Evolutionary conservation across 2,888 invertebrate genomes (phyloP).

Genomic region (Tortricodes alternella): DNA sequence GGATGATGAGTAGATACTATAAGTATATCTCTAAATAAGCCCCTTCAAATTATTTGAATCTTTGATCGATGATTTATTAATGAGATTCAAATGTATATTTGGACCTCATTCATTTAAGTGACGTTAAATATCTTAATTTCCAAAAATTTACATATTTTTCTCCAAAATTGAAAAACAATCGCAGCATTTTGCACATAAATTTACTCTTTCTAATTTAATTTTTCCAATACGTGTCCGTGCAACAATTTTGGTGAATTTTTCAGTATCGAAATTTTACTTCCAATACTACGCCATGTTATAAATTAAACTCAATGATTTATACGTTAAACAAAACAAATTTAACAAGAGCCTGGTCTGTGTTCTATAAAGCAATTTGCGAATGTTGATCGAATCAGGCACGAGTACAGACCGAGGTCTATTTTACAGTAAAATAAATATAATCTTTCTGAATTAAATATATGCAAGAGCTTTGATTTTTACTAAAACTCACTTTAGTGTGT

Average conservation of each 20-base stretch:
- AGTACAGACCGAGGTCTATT: neutral
- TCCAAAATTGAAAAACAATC: neutral
- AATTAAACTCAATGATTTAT: conserved; percentile 8
- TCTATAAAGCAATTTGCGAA: conserved; percentile 11
- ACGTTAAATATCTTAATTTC: neutral
- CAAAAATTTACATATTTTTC: neutral
- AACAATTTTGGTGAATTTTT: conserved; percentile 1
- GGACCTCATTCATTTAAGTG: too few relatives aligned
- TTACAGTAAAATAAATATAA: conserved; percentile 11
- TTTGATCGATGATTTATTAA: too few relatives aligned
- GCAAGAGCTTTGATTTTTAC: neutral
- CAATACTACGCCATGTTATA: neutral
- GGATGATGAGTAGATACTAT: too few relatives aligned
- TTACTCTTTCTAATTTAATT: neutral
- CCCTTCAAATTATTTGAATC: too few relatives aligned
- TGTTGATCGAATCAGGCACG: conserved; percentile 7
- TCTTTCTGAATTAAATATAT: neutral
- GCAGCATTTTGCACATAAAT: neutral
- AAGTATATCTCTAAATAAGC: too few relatives aligned
- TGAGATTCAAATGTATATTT: too few relatives aligned
- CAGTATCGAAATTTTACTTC: neutral
- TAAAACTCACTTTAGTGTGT: neutral
- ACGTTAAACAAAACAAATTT: conserved; percentile 4
- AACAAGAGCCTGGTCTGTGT: neutral
- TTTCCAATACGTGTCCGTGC: neutral